phyloP scores from a whole-genome alignment of 2,797 vertebrate genomes.

The Halcyon badia region DNA sequence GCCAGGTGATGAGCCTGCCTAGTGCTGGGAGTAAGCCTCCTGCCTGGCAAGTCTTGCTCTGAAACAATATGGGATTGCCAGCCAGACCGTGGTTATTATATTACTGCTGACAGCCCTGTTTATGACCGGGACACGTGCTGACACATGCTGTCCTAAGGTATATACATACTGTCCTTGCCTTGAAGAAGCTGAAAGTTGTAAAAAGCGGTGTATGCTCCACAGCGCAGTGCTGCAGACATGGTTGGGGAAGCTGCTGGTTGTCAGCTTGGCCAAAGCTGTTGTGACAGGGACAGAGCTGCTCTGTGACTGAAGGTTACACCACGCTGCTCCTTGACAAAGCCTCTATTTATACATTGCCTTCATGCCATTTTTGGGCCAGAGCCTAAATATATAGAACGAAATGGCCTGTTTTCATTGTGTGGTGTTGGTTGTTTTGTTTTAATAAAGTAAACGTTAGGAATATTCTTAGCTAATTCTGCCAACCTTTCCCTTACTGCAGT shows the following conservation, averaged over 20 bases:
- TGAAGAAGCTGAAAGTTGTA: neutral
- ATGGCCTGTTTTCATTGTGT: slow-evolving; percentile 13
- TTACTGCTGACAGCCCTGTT: neutral
- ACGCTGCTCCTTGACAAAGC: slow-evolving; percentile 17
- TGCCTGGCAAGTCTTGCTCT: neutral
- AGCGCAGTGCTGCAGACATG: neutral
- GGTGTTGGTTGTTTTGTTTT: slow-evolving; percentile 29
- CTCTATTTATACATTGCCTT: neutral
- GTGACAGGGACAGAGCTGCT: neutral
- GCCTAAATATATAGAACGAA: slow-evolving; percentile 36
- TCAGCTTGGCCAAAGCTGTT: neutral
- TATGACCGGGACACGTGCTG: neutral
- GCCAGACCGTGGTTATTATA: neutral
- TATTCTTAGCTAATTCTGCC: slow-evolving; percentile 30
- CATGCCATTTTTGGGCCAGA: neutral
- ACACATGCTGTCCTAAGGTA: neutral
- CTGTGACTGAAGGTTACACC: slow-evolving; percentile 23
- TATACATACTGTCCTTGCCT: neutral
- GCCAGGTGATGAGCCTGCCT: neutral
- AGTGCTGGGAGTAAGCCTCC: neutral
- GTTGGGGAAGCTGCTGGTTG: neutral
- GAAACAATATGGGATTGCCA: neutral
- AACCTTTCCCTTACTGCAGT: neutral
- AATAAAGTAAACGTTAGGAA: slow-evolving; percentile 15
- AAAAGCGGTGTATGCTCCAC: neutral